Percentiles rank a stretch among this genome's conserved stretches.
These are phyloP conservation scores for Atrina japonica DNA, from an alignment of 2,888 invertebrate genomes.

Conservation along the genomic window DNA sequence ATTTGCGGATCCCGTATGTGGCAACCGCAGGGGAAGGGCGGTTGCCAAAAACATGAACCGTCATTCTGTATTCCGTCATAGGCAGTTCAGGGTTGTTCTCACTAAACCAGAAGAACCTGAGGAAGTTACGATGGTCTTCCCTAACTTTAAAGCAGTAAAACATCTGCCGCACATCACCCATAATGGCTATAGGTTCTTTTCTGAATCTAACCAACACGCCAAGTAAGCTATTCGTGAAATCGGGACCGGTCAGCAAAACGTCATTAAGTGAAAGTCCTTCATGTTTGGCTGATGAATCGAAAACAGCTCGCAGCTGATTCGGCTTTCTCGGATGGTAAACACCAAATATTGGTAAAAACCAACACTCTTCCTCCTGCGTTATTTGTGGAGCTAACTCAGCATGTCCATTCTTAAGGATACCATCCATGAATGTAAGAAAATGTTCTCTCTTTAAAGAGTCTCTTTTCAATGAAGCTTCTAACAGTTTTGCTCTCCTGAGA, in stretches of 20 bases:
- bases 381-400: neutral
- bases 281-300: constrained; percentile 10
- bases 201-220: constrained; percentile 2
- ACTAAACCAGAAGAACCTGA: constrained; percentile 51
- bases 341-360: constrained; percentile 17
- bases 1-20: constrained; percentile 48
- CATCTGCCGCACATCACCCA: constrained; percentile 51
- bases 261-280: constrained; percentile 12
- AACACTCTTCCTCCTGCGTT: neutral
- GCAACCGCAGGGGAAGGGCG: constrained; percentile 51
- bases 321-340: constrained; percentile 7
- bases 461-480: neutral
- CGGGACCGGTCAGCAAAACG: constrained; percentile 1
- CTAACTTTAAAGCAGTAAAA: constrained; percentile 49
- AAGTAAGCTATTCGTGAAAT: constrained; percentile 9
- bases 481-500: neutral
- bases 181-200: constrained; percentile 40
- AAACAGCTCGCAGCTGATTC: constrained; percentile 1
- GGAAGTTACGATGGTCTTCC: constrained; percentile 39
- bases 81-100: constrained; percentile 39
- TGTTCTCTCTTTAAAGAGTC: neutral
- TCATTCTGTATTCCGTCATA: constrained; percentile 49
- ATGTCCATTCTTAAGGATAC: neutral
- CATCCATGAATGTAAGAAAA: neutral
- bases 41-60: constrained; percentile 47